Evolutionary conservation across 2,888 invertebrate species (phyloP).

Genomic region (Apodemia hepburni): DNA sequence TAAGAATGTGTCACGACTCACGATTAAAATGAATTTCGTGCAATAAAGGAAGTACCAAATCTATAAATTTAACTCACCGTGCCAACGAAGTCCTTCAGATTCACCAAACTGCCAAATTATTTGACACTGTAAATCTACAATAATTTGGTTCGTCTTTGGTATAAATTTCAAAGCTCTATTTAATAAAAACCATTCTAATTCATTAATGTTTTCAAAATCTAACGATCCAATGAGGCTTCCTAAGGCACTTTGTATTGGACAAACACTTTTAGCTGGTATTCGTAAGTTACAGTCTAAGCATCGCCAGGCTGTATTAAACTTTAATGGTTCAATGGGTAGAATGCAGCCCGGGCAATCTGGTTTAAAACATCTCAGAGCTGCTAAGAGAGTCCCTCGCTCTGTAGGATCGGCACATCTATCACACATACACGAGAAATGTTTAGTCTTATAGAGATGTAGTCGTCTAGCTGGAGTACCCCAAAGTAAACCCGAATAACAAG

Average conservation of each 20-base stretch:
- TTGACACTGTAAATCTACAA: conserved; percentile 82
- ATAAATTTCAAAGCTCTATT: conserved; percentile 75
- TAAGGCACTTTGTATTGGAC: conserved; percentile 69
- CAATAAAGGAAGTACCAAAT: neutral
- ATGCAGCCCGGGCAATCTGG: conserved; percentile 75
- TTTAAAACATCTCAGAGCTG: conserved; percentile 79
- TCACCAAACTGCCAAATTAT: conserved; percentile 82
- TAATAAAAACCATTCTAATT: conserved; percentile 78
- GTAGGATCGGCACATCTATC: conserved; percentile 83
- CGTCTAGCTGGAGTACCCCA: conserved; percentile 85
- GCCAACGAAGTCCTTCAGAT: conserved; percentile 74
- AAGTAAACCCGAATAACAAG: conserved; percentile 82
- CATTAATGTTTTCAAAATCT: conserved; percentile 67
- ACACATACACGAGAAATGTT: conserved; percentile 85
- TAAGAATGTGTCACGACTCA: too few species aligned
- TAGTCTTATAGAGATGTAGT: conserved; percentile 81
- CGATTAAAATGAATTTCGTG: neutral
- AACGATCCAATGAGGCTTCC: conserved; percentile 76
- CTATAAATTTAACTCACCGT: conserved; percentile 63
- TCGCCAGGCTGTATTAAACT: conserved; percentile 75
- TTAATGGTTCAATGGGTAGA: conserved; percentile 78
- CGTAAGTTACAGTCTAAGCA: conserved; percentile 77
- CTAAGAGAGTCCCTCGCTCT: conserved; percentile 81
- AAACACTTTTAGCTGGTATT: conserved; percentile 74
- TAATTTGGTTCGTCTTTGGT: conserved; percentile 81